Percentiles rank a stretch among this genome's conserved stretches.
Conservation (phyloP, 1,140 invertebrate genomes). For the Ceratosolen solmsi region DNA sequence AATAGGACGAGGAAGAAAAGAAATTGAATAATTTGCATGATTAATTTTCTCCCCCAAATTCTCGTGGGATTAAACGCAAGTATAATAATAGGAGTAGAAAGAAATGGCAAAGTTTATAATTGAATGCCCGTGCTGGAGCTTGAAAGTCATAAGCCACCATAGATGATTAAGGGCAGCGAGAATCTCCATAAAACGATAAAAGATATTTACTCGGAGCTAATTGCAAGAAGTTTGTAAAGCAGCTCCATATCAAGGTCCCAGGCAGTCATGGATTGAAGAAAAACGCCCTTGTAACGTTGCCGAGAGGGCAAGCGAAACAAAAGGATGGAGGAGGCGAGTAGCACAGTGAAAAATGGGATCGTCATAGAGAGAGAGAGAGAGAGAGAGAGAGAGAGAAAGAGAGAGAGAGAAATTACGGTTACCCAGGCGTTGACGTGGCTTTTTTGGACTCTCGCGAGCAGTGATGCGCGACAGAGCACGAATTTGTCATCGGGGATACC, state of each 20-base stretch:
- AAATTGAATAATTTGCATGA: not conserved
- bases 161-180: not conserved
- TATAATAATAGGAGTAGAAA: too few relatives aligned
- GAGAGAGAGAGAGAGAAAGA: slow-evolving; percentile 33
- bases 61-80: not conserved
- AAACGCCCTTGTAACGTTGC: slow-evolving; percentile 3
- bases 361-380: too few relatives aligned
- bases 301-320: not conserved
- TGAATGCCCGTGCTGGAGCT: not conserved
- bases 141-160: not conserved
- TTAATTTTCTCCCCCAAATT: not conserved
- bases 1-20: not conserved
- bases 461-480: slow-evolving; percentile 5
- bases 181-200: not conserved
- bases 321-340: not conserved
- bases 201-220: not conserved
- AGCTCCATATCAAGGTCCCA: not conserved
- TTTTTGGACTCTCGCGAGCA: slow-evolving; percentile 7
- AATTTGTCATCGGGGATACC: slow-evolving; percentile 44
- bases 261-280: not conserved
- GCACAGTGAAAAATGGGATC: too few relatives aligned
- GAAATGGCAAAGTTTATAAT: too few relatives aligned
- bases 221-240: not conserved
- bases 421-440: slow-evolving; percentile 16
- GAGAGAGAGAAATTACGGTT: slow-evolving; percentile 26